A percentile compares a stretch with the other conserved stretches of the same genome.
Evolutionary conservation across 2,113 vertebrate species (phyloP).

Genomic region (Aspidoscelis tigris): DNA sequence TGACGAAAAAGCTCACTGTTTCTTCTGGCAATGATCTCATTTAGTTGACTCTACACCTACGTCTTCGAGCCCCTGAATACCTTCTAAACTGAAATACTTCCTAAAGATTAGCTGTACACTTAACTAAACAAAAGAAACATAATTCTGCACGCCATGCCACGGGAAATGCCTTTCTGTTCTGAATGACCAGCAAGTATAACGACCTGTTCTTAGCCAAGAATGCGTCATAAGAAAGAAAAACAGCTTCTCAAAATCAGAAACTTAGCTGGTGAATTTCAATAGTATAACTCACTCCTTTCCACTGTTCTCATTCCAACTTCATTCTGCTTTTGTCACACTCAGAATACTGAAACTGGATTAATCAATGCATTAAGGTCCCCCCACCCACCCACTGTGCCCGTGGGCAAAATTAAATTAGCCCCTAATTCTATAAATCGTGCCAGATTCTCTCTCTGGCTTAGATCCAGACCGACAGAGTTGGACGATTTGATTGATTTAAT

Average conservation of each 20-base stretch:
- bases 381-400: background rate
- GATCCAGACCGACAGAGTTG: too few species aligned
- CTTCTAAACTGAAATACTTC: background rate
- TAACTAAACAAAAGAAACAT: background rate
- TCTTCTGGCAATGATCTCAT: slow-evolving; percentile 1
- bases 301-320: background rate
- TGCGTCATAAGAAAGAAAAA: background rate
- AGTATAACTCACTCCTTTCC: background rate
- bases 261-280: background rate
- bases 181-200: background rate
- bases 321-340: background rate
- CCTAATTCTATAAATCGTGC: too few species aligned
- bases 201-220: slow-evolving; percentile 1
- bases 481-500: background rate
- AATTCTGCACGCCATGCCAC: background rate
- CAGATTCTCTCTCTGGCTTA: background rate
- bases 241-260: background rate
- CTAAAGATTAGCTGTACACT: background rate
- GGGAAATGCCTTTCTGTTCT: background rate
- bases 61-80: background rate
- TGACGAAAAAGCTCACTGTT: background rate
- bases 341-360: background rate
- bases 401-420: background rate
- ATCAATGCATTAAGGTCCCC: background rate
- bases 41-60: background rate